Evolutionary conservation across 2,113 vertebrate genomes (phyloP).

Genomic region (Lontra canadensis): DNA sequence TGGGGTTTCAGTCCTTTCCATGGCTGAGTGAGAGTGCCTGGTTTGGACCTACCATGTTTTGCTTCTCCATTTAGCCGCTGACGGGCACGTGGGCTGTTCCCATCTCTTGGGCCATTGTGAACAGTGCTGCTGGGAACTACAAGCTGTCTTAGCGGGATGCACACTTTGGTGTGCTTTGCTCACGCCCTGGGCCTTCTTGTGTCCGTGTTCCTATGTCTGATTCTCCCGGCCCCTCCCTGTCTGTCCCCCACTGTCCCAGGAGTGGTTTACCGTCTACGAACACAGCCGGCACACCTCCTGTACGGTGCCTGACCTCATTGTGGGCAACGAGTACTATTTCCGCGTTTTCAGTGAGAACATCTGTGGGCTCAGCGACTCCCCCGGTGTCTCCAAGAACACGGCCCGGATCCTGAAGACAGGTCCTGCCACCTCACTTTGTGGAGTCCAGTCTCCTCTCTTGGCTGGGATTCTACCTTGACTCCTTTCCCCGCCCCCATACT

Average conservation of each 20-base stretch:
- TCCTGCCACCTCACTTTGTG: not conserved
- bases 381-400: constrained; percentile 89
- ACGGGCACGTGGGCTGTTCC: not conserved
- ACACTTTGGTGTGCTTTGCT: too few species aligned
- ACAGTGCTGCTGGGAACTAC: not conserved
- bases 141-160: fast-evolving
- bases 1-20: fast-evolving
- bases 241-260: constrained; percentile 78
- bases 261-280: constrained; percentile 94
- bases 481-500: too few species aligned
- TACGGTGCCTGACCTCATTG: constrained; percentile 92
- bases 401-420: constrained; percentile 91
- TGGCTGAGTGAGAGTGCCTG: fast-evolving
- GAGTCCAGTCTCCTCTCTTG: fast-evolving
- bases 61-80: fast-evolving
- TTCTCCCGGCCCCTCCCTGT: not conserved
- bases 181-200: too few species aligned
- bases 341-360: constrained; percentile 91
- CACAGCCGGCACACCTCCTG: constrained; percentile 90
- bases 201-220: not conserved
- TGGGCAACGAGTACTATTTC: constrained; percentile 94
- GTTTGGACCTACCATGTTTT: fast-evolving
- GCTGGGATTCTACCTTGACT: not conserved
- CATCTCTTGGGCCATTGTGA: fast-evolving
- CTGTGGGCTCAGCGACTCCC: constrained; percentile 89